Evolutionary conservation across 92 coral and sea anemone genomes (phyloP).

Genomic region (Diadumene lineata): DNA sequence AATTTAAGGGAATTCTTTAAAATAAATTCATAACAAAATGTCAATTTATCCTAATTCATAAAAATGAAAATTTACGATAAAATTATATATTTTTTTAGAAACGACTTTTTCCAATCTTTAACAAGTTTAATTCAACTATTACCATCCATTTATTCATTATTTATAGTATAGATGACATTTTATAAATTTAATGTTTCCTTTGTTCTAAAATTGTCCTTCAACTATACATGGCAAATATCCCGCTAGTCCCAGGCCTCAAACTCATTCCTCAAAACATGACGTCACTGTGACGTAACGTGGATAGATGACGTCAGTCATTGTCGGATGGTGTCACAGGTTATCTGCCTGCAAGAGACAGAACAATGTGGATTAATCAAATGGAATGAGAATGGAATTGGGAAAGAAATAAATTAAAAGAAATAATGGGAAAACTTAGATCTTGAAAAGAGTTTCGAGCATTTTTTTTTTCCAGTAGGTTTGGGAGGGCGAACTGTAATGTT

Average conservation of each 20-base stretch:
- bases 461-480: background rate
- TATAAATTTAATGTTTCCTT: no score
- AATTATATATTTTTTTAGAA: background rate
- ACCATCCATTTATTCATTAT: no score
- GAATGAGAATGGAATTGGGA: constrained; percentile 1
- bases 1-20: no score
- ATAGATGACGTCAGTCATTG: background rate
- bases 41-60: background rate
- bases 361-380: constrained; percentile 91
- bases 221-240: constrained; percentile 3
- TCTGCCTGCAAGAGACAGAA: constrained; percentile 99
- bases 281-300: background rate
- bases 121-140: no score
- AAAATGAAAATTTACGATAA: background rate
- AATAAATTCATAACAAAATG: no score
- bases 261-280: constrained; percentile 14
- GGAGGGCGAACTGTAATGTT: background rate
- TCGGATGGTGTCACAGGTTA: constrained; percentile 68
- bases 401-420: background rate
- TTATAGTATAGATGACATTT: no score
- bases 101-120: no score
- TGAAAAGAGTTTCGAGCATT: background rate
- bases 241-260: constrained; percentile 35
- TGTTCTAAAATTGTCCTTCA: background rate
- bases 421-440: no score